A percentile compares a stretch with the other conserved stretches of the same genome.
Evolutionary conservation across 2,113 vertebrate species (phyloP).

Genomic region (Pseudorectes ferrugineus): DNA sequence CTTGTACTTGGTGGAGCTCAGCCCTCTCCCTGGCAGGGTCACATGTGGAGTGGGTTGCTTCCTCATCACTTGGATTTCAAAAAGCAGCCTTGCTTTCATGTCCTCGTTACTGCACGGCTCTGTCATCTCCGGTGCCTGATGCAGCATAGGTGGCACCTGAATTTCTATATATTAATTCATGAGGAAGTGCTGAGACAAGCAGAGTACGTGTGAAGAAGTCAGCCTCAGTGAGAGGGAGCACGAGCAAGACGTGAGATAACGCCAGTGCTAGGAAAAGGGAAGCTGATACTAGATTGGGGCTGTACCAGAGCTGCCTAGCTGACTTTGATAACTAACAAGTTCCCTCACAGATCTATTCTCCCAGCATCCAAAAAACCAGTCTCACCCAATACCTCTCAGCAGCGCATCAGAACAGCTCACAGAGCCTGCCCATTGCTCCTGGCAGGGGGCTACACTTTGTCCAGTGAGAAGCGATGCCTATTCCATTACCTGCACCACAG

Average conservation of each 20-base stretch:
- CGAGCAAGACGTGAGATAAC: background rate
- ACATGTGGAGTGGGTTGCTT: background rate
- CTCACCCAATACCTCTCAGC: background rate
- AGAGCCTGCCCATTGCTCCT: background rate
- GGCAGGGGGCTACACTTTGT: background rate
- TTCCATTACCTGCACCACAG: background rate
- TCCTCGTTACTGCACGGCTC: accelerated
- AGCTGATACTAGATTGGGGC: background rate
- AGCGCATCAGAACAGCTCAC: background rate
- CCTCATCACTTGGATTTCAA: background rate
- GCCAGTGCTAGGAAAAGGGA: background rate
- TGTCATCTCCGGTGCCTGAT: background rate
- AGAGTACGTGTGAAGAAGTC: background rate
- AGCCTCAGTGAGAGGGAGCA: background rate
- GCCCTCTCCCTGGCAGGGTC: background rate
- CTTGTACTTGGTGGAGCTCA: background rate
- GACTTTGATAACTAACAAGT: background rate
- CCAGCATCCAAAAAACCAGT: accelerated
- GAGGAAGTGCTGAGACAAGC: constrained; percentile 1
- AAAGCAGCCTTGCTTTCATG: background rate
- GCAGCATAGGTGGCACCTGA: background rate
- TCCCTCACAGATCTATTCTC: background rate
- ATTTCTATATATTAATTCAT: background rate
- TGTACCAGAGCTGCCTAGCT: background rate
- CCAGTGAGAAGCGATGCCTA: background rate